Conservation (phyloP, 2,113 vertebrate genomes). For the Sander vitreus region DNA sequence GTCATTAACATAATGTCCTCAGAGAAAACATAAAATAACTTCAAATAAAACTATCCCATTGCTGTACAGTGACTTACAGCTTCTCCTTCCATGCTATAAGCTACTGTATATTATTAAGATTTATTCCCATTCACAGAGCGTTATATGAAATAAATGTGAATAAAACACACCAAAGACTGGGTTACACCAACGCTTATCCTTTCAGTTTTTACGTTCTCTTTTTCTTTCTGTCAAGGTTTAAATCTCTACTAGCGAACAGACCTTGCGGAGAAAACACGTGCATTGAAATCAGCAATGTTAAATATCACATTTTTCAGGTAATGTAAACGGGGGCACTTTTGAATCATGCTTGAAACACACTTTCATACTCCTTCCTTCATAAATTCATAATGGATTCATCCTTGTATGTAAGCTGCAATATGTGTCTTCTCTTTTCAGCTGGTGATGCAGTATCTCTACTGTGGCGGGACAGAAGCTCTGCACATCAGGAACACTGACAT, state of each 20-base stretch:
- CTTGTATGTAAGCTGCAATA: not conserved
- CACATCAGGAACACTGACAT: conserved; percentile 96
- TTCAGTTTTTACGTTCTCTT: not conserved
- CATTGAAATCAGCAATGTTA: conserved; percentile 98
- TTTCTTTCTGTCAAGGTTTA: conserved; percentile 86
- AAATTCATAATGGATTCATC: not conserved
- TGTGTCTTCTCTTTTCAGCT: conserved; percentile 85
- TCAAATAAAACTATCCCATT: not conserved
- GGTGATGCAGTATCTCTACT: conserved; percentile 99
- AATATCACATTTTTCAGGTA: conserved; percentile 98
- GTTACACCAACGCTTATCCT: not conserved
- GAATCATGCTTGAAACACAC: not conserved
- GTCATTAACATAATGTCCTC: not conserved
- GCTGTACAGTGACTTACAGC: not conserved
- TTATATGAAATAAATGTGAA: conserved; percentile 8
- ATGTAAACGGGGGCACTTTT: not conserved
- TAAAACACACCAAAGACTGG: not conserved
- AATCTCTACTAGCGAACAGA: conserved; percentile 94
- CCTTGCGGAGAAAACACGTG: conserved; percentile 93
- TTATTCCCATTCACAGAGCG: not conserved
- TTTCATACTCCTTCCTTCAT: not conserved
- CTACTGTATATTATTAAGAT: not conserved
- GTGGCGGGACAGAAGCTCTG: conserved; percentile 93
- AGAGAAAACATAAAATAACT: conserved; percentile 3
- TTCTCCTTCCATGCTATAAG: not conserved